Evolutionary conservation across 2,888 invertebrate species (phyloP).

Genomic region (Acanthosepion pharaonis): DNA sequence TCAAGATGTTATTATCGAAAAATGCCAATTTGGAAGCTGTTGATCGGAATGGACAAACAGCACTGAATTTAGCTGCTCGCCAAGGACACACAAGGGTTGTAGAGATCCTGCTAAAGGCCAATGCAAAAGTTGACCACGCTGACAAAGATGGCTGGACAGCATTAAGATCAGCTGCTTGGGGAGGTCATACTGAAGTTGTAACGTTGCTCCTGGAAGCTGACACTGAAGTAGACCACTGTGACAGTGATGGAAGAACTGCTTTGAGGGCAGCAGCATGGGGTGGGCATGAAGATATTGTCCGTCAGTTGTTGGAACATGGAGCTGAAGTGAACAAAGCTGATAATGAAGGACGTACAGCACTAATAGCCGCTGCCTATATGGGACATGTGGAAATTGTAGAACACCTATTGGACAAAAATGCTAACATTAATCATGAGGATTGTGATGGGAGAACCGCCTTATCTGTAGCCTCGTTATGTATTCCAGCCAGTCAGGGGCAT

Average conservation of each 20-base stretch:
- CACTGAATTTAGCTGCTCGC: constrained; percentile 82
- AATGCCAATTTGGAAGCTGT: constrained; percentile 80
- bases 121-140: constrained; percentile 74
- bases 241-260: constrained; percentile 83
- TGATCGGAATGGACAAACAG: constrained; percentile 87
- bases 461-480: constrained; percentile 77
- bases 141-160: constrained; percentile 76
- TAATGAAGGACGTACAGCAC: constrained; percentile 76
- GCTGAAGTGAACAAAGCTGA: constrained; percentile 76
- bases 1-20: constrained; percentile 85
- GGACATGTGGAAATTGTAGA: constrained; percentile 73
- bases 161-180: constrained; percentile 91
- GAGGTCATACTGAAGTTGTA: constrained; percentile 82
- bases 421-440: constrained; percentile 81
- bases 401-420: constrained; percentile 77
- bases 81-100: constrained; percentile 75
- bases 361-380: constrained; percentile 87
- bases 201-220: constrained; percentile 81
- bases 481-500: constrained; percentile 69
- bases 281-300: constrained; percentile 76
- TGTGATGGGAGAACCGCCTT: constrained; percentile 93
- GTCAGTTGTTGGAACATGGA: constrained; percentile 79
- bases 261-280: constrained; percentile 86
- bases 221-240: constrained; percentile 75
- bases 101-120: constrained; percentile 70